Conservation (phyloP, 2,113 vertebrate genomes). For the Fregata magnificens region DNA sequence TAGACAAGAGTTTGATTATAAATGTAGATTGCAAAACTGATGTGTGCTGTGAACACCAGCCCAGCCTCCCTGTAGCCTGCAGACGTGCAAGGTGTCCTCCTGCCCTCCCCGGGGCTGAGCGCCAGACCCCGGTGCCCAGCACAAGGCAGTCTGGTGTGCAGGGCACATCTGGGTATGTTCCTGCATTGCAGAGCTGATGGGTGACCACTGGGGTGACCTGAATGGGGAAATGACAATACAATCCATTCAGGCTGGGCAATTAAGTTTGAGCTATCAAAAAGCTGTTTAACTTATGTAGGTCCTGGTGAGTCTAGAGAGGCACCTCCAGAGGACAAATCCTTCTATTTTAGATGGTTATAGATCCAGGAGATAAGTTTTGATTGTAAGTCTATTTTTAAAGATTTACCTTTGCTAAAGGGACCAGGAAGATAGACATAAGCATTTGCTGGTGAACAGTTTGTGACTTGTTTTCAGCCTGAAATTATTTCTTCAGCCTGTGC, state of each 20-base stretch:
- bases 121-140: neutral
- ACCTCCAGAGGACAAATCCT: neutral
- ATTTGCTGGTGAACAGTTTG: neutral
- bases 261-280: neutral
- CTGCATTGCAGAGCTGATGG: accelerated
- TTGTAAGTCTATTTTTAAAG: neutral
- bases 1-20: neutral
- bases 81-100: neutral
- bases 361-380: neutral
- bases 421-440: accelerated
- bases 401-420: neutral
- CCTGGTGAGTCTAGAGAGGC: neutral
- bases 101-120: neutral
- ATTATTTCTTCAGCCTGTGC: neutral
- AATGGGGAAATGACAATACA: neutral
- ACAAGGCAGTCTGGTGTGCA: accelerated
- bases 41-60: neutral
- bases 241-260: neutral
- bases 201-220: neutral
- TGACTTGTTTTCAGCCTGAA: neutral
- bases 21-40: neutral
- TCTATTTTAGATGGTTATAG: neutral
- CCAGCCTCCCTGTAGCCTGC: too few relatives aligned
- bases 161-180: accelerated
- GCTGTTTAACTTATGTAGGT: neutral